A percentile compares a stretch with the other conserved stretches of the same genome.
Conservation (phyloP, 2,113 vertebrate genomes). For the Lepus americanus region DNA sequence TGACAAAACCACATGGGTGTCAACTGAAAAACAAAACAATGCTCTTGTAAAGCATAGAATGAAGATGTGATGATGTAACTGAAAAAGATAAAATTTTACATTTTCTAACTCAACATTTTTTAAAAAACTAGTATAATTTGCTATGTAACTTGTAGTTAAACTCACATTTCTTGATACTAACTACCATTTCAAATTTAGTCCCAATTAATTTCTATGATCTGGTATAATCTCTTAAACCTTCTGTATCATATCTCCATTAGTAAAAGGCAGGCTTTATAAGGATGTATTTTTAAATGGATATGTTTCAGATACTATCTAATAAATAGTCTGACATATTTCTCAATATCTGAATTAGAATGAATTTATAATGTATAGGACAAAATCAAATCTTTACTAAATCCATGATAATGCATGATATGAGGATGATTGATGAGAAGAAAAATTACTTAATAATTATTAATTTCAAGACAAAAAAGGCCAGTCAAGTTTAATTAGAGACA, state of each 20-base stretch:
- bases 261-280: neutral
- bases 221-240: neutral
- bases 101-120: neutral
- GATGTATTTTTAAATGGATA: neutral
- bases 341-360: slow-evolving; percentile 5
- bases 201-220: neutral
- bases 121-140: neutral
- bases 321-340: neutral
- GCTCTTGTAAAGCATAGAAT: neutral
- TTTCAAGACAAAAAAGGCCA: neutral
- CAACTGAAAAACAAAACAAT: neutral
- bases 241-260: neutral
- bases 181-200: neutral
- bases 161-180: neutral
- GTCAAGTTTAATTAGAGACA: neutral
- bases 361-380: neutral
- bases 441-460: neutral
- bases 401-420: neutral
- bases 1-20: neutral
- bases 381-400: neutral
- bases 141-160: neutral
- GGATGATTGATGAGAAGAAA: neutral
- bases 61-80: neutral
- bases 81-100: neutral
- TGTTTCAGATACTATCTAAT: neutral